Percentiles rank a stretch among this genome's conserved stretches.
Conservation (phyloP, 1,140 invertebrate genomes). For the Dinoponera quadriceps region DNA sequence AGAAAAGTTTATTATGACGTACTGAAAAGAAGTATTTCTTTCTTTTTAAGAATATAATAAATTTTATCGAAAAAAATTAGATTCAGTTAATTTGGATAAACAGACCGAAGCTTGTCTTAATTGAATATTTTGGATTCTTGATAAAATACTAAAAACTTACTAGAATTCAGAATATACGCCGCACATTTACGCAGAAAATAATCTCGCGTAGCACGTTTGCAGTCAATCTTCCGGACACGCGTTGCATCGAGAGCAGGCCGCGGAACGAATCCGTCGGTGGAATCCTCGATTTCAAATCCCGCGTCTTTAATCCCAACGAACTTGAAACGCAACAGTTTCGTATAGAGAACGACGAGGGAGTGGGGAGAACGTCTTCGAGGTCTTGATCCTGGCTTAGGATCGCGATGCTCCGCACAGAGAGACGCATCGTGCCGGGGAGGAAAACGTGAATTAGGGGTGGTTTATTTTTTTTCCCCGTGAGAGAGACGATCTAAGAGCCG, state of each 20-base stretch:
- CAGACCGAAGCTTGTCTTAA: too few species aligned
- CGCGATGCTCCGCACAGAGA: slow-evolving; percentile 52
- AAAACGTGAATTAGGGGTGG: slow-evolving; percentile 83
- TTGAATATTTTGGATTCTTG: too few species aligned
- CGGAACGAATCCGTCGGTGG: slow-evolving; percentile 38
- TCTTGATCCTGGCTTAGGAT: slow-evolving; percentile 73
- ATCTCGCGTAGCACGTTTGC: too few species aligned
- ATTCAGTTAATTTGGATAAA: too few species aligned
- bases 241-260: slow-evolving; percentile 5
- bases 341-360: slow-evolving; percentile 29
- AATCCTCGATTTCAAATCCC: slow-evolving; percentile 45
- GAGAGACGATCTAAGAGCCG: slow-evolving; percentile 56
- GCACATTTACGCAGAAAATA: too few species aligned
- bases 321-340: slow-evolving; percentile 68
- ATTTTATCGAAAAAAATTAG: too few species aligned
- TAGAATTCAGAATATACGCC: too few species aligned
- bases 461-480: slow-evolving; percentile 83
- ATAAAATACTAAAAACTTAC: too few species aligned
- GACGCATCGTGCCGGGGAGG: slow-evolving; percentile 56
- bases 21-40: too few species aligned
- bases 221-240: neutral
- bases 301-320: slow-evolving; percentile 46
- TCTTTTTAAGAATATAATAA: too few species aligned
- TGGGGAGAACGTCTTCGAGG: slow-evolving; percentile 26
- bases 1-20: too few species aligned